Evolutionary conservation across 2,113 vertebrate species (phyloP), one percentile per base, ranked within the genome.

Genomic region (Centropus bengalensis): DNA sequence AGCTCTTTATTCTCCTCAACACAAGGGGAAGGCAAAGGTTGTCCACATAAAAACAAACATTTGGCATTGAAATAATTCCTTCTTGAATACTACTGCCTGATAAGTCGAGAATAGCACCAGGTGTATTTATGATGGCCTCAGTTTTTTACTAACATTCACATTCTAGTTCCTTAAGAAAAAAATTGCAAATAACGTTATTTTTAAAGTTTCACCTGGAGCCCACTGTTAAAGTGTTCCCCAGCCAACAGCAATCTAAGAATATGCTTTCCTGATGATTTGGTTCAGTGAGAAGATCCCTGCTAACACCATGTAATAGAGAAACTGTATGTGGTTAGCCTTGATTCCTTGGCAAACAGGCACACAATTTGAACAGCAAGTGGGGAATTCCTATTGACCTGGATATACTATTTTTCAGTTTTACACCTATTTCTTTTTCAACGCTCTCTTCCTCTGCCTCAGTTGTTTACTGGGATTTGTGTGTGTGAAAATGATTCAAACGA

Each of bases 371-470:
- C 49, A 88, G 93, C 60, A 64, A 70, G 40, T 63, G 52, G 47
- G 82, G 95, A 91, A 91, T 56, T 93, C 91, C 82, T 89, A 24
- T 22, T 74, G 47, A 93, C 52, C 68, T 74, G 75, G 28, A 76
- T 80, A 42, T 44, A 14, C 8, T 36, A 14, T 16, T 89, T 60
- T 71, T 82, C 26, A 51, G 33, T 20, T 36, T 75, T 73, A 49
- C 49, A 86, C 73, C 49, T 86, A 60, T 30, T 91, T 81, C 38
- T 83, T 85, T 77, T 47, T 52, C 52, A 81, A 19, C 32, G 13
- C 14, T 83, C 10, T 80, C 38, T 86, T 94, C 55, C 26, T 36
- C 69, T 81, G 26, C 9, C 18, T 63, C 10, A 26, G 12, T 36
- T 74, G 3, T 45, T 89, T 38, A 24, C 44, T 74, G n/a, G 44